Conservation (phyloP, 2,113 vertebrate genomes). For the Rostratula benghalensis region DNA sequence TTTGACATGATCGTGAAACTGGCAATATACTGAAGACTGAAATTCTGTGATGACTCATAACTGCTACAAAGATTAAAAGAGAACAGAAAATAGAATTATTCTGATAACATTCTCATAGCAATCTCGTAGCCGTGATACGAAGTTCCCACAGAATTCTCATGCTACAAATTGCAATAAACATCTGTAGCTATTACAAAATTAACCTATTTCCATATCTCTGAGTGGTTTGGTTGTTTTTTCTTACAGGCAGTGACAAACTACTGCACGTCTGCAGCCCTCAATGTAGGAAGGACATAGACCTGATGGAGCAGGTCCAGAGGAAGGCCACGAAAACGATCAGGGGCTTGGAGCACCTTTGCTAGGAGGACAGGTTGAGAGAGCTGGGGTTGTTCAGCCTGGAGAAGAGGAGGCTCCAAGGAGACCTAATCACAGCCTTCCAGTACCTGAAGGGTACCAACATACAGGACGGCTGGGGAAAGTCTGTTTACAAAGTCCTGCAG, state of each 20-base stretch:
- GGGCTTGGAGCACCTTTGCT: no score
- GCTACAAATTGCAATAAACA: neutral
- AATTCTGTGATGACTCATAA: constrained; percentile 47
- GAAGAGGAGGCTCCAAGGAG: no score
- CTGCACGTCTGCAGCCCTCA: no score
- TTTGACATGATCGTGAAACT: neutral
- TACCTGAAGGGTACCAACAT: no score
- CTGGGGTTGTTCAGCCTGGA: no score
- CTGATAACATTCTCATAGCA: neutral
- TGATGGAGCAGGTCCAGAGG: no score
- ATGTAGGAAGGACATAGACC: no score
- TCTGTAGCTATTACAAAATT: constrained; percentile 21
- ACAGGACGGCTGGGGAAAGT: no score
- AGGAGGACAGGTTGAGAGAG: no score
- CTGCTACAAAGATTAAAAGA: constrained; percentile 14
- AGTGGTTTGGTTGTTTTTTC: neutral
- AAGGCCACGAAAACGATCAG: no score
- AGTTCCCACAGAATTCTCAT: neutral
- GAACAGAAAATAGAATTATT: constrained; percentile 16
- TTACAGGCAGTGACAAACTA: neutral
- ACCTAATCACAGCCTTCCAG: no score
- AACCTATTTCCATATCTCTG: neutral
- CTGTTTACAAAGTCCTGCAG: no score
- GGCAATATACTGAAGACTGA: neutral
- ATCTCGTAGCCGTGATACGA: neutral